Evolutionary conservation across 2,113 vertebrate species (phyloP).

Genomic region (Heptranchias perlo): DNA sequence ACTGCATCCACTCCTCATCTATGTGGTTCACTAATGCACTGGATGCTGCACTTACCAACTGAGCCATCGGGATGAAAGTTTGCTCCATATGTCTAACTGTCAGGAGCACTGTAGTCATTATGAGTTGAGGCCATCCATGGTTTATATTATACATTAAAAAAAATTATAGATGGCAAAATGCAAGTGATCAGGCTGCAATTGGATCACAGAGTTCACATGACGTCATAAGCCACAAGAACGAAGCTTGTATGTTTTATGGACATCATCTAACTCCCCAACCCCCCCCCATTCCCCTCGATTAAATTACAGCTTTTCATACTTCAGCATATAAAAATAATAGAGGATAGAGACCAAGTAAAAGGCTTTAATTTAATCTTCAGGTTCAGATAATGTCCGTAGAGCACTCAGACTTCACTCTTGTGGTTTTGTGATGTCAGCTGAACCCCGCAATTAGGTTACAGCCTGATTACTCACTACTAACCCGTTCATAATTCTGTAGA

Average conservation of each 20-base stretch:
- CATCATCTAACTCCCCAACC: background rate
- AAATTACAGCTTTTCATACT: background rate
- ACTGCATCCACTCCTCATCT: too few relatives aligned
- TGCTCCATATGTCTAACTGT: background rate
- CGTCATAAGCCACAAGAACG: background rate
- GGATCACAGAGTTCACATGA: conserved; percentile 18
- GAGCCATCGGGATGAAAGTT: background rate
- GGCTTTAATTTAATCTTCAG: conserved; percentile 15
- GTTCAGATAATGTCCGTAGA: background rate
- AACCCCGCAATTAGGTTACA: conserved; percentile 1
- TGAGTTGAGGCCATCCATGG: background rate
- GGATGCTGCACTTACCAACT: background rate
- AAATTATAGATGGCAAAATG: background rate
- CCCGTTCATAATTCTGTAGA: background rate
- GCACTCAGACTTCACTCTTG: background rate
- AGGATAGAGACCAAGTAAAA: background rate
- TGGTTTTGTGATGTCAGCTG: background rate
- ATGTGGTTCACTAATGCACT: background rate
- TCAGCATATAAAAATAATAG: conserved; percentile 26
- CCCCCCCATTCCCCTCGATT: background rate
- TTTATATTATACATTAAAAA: conserved; percentile 14
- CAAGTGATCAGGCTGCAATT: background rate
- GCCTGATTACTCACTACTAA: background rate
- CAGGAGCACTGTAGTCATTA: background rate
- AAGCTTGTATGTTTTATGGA: background rate